Evolutionary conservation across 2,797 vertebrate genomes (phyloP), one percentile per base, ranked within the genome.

Genomic region (Anguilla anguilla): DNA sequence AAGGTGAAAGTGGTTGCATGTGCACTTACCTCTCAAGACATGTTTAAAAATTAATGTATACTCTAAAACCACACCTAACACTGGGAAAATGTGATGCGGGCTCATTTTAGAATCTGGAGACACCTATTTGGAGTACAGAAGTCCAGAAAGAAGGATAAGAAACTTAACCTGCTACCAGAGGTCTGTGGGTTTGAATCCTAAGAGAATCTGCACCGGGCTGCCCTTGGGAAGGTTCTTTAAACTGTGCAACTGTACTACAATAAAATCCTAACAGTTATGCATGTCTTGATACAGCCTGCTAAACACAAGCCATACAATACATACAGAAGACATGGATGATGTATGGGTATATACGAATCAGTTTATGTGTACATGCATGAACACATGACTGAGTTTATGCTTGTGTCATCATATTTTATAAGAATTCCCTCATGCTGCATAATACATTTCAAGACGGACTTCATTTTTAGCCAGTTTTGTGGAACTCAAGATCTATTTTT

Each of bases 401-500:
- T 43, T 15, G 5, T 74, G 69, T 79, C 69, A 55, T 69, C 31
- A 53, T 51, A 57, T 57, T 55, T 51, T 84, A 79, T 43, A 55
- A 13, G 61, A 69, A 15, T 35, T 67, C 64, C 46, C 1, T 57
- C 31, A 6, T 53, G 61, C 11, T 84, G 61, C n/a, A 46, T 64
- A 87, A 57, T 35, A 19, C 55, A 79, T 79, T 79, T 79, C 15
- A 46, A 46, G 51, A 19, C 35, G 25, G 83, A 35, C 39, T 84
- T 85, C 31, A 49, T 67, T 43, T 53, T 77, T 61, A 49, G 83
- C 64, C 83, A 85, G 67, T 74, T 74, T 88, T 55, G 83, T 91
- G 93, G 93, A 91, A 88, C 90, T 91, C 88, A 89, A 93, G 94
- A 92, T 94, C 87, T 95, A 94, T 96, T 96, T 94, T 88, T 69